Percentiles rank a stretch among this genome's conserved stretches.
phyloP scores from a whole-genome alignment of 2,113 vertebrate genomes.

The Laterallus jamaicensis region DNA sequence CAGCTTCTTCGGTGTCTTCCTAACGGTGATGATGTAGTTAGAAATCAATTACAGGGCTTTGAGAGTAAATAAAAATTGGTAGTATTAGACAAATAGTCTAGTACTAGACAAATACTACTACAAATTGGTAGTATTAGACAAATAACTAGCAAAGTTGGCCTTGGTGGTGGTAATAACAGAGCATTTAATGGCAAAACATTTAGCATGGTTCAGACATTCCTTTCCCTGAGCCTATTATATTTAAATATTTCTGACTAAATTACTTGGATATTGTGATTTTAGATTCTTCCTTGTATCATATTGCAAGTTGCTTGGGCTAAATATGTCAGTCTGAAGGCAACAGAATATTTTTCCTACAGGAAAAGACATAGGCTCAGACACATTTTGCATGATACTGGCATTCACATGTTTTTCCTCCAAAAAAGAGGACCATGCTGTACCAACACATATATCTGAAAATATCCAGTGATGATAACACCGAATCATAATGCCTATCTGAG shows the following conservation, averaged over 20 bases:
- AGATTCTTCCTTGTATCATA: not conserved
- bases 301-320: not conserved
- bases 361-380: not conserved
- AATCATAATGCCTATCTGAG: not conserved
- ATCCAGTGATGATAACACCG: not conserved
- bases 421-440: not conserved
- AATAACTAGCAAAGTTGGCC: not conserved
- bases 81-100: not conserved
- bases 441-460: not conserved
- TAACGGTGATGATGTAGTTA: not conserved
- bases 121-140: not conserved
- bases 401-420: not conserved
- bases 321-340: not conserved
- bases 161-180: not conserved
- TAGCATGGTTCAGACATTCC: not conserved
- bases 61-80: not conserved
- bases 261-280: not conserved
- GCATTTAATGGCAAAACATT: not conserved
- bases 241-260: not conserved
- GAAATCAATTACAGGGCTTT: not conserved
- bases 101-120: too few relatives aligned
- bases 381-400: not conserved
- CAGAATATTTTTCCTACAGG: not conserved
- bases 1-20: not conserved
- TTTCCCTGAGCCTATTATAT: not conserved